Conservation (phyloP, 2,888 invertebrate species). For the Cephus rjabovi region DNA sequence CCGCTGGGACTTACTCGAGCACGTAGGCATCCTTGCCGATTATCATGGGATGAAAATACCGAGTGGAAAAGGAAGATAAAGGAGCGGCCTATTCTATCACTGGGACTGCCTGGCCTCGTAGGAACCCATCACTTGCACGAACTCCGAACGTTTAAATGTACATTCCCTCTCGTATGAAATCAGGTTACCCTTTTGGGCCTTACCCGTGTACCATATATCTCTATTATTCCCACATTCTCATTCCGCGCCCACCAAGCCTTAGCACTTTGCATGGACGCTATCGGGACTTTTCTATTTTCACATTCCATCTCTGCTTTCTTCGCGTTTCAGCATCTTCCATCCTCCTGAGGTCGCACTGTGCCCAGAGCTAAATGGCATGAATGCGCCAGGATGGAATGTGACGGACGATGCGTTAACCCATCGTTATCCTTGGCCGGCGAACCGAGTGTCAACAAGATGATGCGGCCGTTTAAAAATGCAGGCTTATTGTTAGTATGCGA, state of each 20-base stretch:
- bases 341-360: not conserved
- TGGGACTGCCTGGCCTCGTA: not conserved
- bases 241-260: not conserved
- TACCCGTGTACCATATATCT: not conserved
- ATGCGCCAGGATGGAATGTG: not conserved
- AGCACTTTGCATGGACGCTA: not conserved
- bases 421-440: constrained; percentile 34
- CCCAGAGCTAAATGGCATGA: not conserved
- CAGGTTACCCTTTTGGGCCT: not conserved
- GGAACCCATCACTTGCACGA: not conserved
- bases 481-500: constrained; percentile 30
- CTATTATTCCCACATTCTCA: not conserved
- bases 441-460: constrained; percentile 45
- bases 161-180: not conserved
- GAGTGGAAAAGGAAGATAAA: not conserved
- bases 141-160: not conserved
- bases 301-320: not conserved
- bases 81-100: not conserved
- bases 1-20: not conserved
- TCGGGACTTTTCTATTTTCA: not conserved
- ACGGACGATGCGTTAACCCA: constrained; percentile 4
- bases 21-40: not conserved
- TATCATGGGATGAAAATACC: not conserved
- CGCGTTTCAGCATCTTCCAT: not conserved
- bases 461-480: constrained; percentile 47